phyloP scores from a whole-genome alignment of 2,113 vertebrate genomes.

The Lepisosteus oculatus region DNA sequence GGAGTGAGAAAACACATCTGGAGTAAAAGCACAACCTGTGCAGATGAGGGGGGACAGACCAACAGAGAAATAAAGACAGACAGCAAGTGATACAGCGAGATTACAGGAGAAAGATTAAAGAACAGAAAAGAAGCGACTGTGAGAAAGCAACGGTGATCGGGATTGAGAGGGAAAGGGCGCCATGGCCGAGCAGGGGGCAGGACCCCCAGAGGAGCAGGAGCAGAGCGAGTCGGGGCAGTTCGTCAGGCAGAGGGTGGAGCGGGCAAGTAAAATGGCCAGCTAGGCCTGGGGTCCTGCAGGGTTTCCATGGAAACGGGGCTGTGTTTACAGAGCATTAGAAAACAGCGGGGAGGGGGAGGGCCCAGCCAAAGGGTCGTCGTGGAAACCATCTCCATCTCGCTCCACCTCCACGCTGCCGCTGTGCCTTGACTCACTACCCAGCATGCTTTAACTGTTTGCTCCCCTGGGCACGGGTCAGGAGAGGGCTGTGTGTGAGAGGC shows the following conservation, averaged over 20 bases:
- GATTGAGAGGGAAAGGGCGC: too few relatives aligned
- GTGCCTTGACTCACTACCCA: too few relatives aligned
- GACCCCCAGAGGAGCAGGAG: neutral
- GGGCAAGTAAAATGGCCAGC: slow-evolving; percentile 21
- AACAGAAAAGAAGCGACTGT: too few relatives aligned
- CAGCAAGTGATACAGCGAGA: neutral
- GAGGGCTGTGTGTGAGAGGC: too few relatives aligned
- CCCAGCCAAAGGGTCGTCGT: slow-evolving; percentile 1
- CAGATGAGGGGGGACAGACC: too few relatives aligned
- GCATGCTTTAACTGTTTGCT: too few relatives aligned
- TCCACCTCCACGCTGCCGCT: neutral
- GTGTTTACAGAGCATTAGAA: slow-evolving; percentile 15
- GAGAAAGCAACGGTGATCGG: too few relatives aligned
- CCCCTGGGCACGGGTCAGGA: too few relatives aligned
- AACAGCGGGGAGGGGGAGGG: neutral
- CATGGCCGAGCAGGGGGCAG: neutral
- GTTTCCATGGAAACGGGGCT: slow-evolving; percentile 12
- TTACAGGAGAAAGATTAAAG: too few relatives aligned
- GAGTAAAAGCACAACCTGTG: too few relatives aligned
- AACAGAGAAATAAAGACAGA: too few relatives aligned
- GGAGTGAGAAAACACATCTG: neutral
- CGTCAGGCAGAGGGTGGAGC: slow-evolving; percentile 26
- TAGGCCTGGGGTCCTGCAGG: neutral
- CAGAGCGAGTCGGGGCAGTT: neutral
- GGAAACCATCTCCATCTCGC: neutral